phyloP scores from a whole-genome alignment of 2,797 vertebrate species.

The Crocodylus rhombifer region DNA sequence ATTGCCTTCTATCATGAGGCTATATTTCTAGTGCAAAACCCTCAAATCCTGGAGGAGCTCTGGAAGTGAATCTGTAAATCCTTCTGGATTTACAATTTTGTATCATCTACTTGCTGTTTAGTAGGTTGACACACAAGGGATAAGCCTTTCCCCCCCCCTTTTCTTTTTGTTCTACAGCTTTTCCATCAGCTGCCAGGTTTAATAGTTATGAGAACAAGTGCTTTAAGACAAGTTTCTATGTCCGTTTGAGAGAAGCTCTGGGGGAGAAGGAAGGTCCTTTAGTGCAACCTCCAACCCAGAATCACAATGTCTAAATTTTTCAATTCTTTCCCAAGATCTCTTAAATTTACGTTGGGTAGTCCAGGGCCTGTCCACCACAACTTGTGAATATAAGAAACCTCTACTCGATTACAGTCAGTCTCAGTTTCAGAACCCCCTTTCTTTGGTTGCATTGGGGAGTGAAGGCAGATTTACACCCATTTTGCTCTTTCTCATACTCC shows the following conservation, averaged over 20 bases:
- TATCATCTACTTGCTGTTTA: no score
- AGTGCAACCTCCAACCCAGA: background rate
- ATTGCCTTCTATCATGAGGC: no score
- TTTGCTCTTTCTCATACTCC: background rate
- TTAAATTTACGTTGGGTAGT: background rate
- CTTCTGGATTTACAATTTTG: background rate
- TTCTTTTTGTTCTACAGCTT: background rate
- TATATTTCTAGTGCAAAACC: no score
- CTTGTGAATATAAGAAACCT: no score
- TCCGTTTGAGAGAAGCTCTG: background rate
- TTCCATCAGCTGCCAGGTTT: background rate
- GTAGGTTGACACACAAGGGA: no score
- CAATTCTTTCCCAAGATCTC: background rate
- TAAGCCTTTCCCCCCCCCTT: no score
- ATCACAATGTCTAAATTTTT: background rate
- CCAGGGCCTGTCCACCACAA: background rate
- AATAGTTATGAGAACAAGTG: background rate
- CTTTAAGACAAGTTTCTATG: background rate
- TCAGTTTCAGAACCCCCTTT: background rate
- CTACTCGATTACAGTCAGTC: background rate
- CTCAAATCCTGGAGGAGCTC: background rate
- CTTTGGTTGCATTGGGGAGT: background rate
- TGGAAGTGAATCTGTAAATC: background rate
- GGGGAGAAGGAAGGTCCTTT: background rate
- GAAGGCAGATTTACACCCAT: background rate